Evolutionary conservation across 2,888 invertebrate genomes (phyloP).

Genomic region (Netelia virgata): DNA sequence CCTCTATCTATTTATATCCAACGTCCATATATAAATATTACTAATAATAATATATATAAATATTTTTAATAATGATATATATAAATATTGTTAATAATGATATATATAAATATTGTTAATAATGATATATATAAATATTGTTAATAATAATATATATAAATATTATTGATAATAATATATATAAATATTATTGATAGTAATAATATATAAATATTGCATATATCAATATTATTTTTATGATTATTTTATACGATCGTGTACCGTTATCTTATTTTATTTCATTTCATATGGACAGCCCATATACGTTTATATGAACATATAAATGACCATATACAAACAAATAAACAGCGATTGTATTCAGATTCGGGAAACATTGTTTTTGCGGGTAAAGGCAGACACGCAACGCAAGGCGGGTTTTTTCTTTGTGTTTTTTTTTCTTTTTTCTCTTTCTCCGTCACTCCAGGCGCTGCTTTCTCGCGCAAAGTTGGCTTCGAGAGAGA

Average conservation of each 20-base stretch:
- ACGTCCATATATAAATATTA: conserved; percentile 24
- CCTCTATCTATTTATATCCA: conserved; percentile 33
- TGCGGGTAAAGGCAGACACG: conserved; percentile 63
- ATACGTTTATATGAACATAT: not conserved
- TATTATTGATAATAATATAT: no score
- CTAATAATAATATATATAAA: no score
- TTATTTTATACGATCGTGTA: no score
- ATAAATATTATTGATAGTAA: not conserved
- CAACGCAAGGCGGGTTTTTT: conserved; percentile 9
- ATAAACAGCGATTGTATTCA: conserved; percentile 75
- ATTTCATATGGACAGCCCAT: not conserved
- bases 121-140: no score
- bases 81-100: no score
- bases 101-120: no score
- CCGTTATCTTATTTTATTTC: no score
- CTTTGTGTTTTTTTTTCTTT: conserved; percentile 10
- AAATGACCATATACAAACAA: conserved; percentile 12
- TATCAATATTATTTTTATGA: no score
- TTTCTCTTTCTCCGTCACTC: conserved; percentile 34
- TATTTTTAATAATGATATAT: no score
- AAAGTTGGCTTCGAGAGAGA: conserved; percentile 21
- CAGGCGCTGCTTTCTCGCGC: conserved; percentile 32
- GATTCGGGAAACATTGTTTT: conserved; percentile 67
- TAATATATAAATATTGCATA: no score
- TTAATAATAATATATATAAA: no score